Conservation (phyloP, 2,797 vertebrate genomes). For the Catostomus latipinnis region DNA sequence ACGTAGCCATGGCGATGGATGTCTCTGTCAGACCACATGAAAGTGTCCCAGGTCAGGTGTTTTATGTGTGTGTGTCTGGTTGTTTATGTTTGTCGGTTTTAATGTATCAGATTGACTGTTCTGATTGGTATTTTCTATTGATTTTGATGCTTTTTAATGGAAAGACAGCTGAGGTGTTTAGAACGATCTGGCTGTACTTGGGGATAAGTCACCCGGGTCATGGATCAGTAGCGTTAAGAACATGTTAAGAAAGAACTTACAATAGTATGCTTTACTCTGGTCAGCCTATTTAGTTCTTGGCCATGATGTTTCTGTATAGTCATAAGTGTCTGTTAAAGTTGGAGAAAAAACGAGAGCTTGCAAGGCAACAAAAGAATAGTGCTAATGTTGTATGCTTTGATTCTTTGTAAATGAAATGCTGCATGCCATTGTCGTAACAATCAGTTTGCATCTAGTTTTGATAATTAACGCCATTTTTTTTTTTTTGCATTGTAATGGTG, state of each 20-base stretch:
- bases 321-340: not conserved
- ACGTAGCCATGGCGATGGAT: conserved; percentile 56
- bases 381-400: not conserved
- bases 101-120: not conserved
- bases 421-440: not conserved
- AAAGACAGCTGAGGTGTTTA: not conserved
- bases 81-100: conserved; percentile 22
- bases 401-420: not conserved
- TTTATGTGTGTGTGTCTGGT: conserved; percentile 19
- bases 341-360: not conserved
- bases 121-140: not conserved
- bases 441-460: not conserved
- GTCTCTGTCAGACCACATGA: conserved; percentile 49
- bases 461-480: not conserved
- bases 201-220: conserved; percentile 13
- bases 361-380: not conserved
- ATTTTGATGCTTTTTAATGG: conserved; percentile 8
- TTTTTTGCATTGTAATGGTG: not conserved
- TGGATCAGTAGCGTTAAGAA: conserved; percentile 18
- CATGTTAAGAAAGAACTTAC: too few relatives aligned
- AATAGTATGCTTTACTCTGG: not conserved
- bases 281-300: conserved; percentile 11
- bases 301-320: conserved; percentile 1
- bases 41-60: conserved; percentile 66
- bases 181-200: conserved; percentile 17